Evolutionary conservation across 1,140 invertebrate species (phyloP), one percentile per base, ranked within the genome.

Genomic region (Drosophila subobscura): DNA sequence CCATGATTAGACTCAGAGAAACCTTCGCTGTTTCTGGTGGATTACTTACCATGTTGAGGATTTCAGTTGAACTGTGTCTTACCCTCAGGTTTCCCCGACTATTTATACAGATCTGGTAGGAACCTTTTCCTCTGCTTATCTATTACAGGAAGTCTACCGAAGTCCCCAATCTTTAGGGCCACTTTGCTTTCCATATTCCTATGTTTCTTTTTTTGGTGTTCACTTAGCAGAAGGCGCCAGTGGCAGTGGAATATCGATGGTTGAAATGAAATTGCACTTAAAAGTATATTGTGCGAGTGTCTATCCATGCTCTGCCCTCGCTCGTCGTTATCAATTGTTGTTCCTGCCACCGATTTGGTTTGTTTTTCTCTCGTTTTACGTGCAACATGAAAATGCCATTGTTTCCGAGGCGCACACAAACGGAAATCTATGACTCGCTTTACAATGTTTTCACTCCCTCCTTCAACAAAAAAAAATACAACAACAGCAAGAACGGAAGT

Each of bases 381-480:
- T 86, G 81, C 73, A 77, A 85, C 81, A 85, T 85, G 81, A 86
- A 85, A 85, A 85, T 85, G 77, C 81, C 83, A 85, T 85, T 85
- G 81, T 85, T 85, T 85, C 53, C 53, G 67, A 66, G 59, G 60
- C 73, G 53, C 77, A 84, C 77, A 84, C 77, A 85, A 84, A 85
- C 76, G 80, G 73, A 86, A 86, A 81, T 85, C 80, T 86, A 85
- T 86, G 77, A 77, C 84, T 80, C 81, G 81, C 84, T 86, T 80
- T 86, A 50, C 79, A 68, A 66, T 86, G 73, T 77, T 77, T 80
- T 74, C 58, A 51, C 58, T 79, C 72, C 50, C 37, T 52, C 22
- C 64, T 23, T 25, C 40, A 42, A 52, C n/a, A 12, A 49, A 58
- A 64, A 50, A 73, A 52, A 37, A 65, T 1, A 20, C 16, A 20